Base-by-base conservation (phyloP, 2,113 vertebrate genomes). In the Hipposideros armiger region DNA sequence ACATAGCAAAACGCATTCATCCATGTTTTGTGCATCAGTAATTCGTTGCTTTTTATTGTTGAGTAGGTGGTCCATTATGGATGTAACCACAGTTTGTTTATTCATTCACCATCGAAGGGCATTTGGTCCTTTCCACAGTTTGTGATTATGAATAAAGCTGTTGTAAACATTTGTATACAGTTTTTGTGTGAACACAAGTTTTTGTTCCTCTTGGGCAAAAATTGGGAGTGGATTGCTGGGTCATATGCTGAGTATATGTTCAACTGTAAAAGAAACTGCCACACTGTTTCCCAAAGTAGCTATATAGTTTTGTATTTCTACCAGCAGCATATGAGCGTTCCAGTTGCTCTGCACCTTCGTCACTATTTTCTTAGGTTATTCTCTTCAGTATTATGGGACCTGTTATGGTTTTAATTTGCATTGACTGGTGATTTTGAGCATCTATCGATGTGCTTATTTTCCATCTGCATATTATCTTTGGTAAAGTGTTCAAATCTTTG, bases 171-270 rank as follows among this genome's bases (percentile, higher is more conserved):
- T 89, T 86, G 36, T 36, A 11, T 86, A 26, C 32, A 91, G 10
- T 66, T 94, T 91, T 74, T 76, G 0, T 92, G 56, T 94, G 40
- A 86, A 64, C 26, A 74, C 14, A 74, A 64, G 36, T 67, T 91
- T 85, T 87, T 94, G 14, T 89, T 97, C 89, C 60, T 97, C 36
- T 93, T 82, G 50, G 50, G n/a, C 66, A 81, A 90, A 80, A 60
- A 69, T 16, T 87, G 42, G 67, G n/a, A 88, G 47, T 90, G n/a
- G 5, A 82, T 42, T 90, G 7, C 36, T 85, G 45, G 45, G 17
- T 88, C 13, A 9, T 11, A 42, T 60, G 26, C 86, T 64, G 32
- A 94, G 56, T 24, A 8, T 76, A 40, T 26, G 2, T 95, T 93
- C 40, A 62, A 11, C 28, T 83, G 72, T 73, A 58, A 52, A 54